These are phyloP conservation scores for Phyllotis vaccarum DNA, from an alignment of 2,797 vertebrate species.

Conservation along the genomic window DNA sequence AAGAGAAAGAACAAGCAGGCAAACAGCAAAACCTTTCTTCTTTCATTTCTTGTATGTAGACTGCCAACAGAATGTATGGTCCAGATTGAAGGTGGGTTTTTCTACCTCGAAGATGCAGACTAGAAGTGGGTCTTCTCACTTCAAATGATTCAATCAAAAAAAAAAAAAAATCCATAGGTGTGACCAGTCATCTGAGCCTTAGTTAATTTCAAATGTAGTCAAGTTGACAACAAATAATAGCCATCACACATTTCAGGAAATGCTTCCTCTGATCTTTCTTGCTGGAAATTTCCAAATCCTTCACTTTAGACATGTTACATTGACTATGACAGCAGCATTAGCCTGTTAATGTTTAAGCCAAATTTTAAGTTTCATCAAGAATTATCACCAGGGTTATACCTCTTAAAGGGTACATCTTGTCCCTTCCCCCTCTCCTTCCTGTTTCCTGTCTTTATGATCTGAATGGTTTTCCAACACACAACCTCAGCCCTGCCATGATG, in stretches of 20 bases:
- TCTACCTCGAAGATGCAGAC: not conserved
- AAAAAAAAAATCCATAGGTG: not conserved
- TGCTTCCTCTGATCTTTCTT: not conserved
- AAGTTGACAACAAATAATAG: not conserved
- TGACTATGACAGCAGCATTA: not conserved
- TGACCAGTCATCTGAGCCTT: not conserved
- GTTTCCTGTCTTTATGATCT: not conserved
- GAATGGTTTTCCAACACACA: not conserved
- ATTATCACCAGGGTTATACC: not conserved
- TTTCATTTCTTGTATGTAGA: not conserved
- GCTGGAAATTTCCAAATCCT: not conserved
- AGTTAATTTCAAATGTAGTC: not conserved
- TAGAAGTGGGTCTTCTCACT: not conserved
- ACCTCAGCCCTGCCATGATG: no score
- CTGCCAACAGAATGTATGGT: not conserved
- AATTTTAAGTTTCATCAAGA: constrained; percentile 25
- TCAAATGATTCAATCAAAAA: not conserved
- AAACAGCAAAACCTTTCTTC: not conserved
- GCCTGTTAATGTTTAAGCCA: not conserved
- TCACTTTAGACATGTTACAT: not conserved
- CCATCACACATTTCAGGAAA: not conserved
- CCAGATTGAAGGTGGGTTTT: not conserved
- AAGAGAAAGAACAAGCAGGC: not conserved
- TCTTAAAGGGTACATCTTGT: not conserved
- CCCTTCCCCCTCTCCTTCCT: not conserved